Evolutionary conservation across 2,888 invertebrate species (phyloP), one percentile per base, ranked within the genome.

Genomic region (Drosophila helvetica): DNA sequence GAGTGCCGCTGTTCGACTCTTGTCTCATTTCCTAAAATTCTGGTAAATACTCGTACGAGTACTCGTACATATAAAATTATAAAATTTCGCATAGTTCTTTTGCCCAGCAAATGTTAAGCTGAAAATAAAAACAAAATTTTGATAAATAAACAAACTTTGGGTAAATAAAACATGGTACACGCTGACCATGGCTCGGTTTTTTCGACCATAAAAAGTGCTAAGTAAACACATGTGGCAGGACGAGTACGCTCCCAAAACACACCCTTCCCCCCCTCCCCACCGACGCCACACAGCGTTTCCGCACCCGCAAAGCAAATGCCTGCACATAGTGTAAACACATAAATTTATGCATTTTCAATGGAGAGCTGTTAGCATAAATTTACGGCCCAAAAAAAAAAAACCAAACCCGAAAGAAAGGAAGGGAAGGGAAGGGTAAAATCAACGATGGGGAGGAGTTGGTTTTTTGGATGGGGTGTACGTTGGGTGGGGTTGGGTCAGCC

Each of bases 271-370:
- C 17, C 19, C 42, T 9, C 15, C 15, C 27, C 45, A 52, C 63
- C 33, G 22, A 30, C 59, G 22, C 38, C 59, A 19, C 45, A 22
- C 46, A 19, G 52, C 65, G 30, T 53, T 25, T 30, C 22, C 38
- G 17, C 62, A 42, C 56, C 51, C 54, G 62, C 73, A 61, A 75
- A 74, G 68, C 80, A 79, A 82, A 82, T 73, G 80, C 80, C 81
- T 83, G 86, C 83, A 83, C 81, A 85, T 77, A 85, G 84, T 85
- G 86, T 85, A 86, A 80, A 84, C 85, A 86, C 86, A 86, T 86
- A 86, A 86, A 86, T 86, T 86, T 86, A 86, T 86, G 86, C 86
- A 86, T 85, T 86, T 86, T 86, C 86, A 86, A 86, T 86, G 87
- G 86, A 77, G 77, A 86, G 81, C 85, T 85, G 86, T 86, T 86